Evolutionary conservation across 2,888 invertebrate genomes (phyloP).

Genomic region (Gymnoscelis rufifasciata): DNA sequence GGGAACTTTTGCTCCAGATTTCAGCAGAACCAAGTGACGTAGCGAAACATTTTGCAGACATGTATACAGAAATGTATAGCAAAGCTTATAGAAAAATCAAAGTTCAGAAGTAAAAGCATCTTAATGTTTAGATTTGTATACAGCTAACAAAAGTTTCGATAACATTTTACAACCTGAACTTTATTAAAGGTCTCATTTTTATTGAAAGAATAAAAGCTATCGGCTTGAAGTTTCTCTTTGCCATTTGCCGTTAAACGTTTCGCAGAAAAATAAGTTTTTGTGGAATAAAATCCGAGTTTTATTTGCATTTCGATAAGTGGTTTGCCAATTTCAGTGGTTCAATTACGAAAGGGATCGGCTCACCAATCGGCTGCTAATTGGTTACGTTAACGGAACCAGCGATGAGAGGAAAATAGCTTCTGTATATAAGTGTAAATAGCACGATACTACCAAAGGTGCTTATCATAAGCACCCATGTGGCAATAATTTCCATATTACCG

Average conservation of each 20-base stretch:
- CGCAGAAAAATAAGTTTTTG: slow-evolving; percentile 1
- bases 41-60: too few species aligned
- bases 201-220: slow-evolving; percentile 11
- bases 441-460: neutral
- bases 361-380: slow-evolving; percentile 1
- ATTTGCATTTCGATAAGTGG: neutral
- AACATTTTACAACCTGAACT: slow-evolving; percentile 18
- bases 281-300: neutral
- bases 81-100: too few species aligned
- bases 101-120: too few species aligned
- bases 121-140: slow-evolving; percentile 8
- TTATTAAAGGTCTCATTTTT: slow-evolving; percentile 15
- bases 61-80: too few species aligned
- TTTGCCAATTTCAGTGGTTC: slow-evolving; percentile 1
- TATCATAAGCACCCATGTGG: slow-evolving; percentile 1
- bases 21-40: too few species aligned
- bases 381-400: neutral
- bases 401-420: too few species aligned
- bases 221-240: slow-evolving; percentile 13
- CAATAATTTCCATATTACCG: slow-evolving; percentile 12
- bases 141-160: slow-evolving; percentile 15
- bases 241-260: slow-evolving; percentile 11
- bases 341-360: neutral
- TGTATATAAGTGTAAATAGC: neutral
- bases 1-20: too few species aligned